Percentiles rank a stretch among this genome's conserved stretches.
Conservation (phyloP, 2,113 vertebrate species). For the Microtus montanus region DNA sequence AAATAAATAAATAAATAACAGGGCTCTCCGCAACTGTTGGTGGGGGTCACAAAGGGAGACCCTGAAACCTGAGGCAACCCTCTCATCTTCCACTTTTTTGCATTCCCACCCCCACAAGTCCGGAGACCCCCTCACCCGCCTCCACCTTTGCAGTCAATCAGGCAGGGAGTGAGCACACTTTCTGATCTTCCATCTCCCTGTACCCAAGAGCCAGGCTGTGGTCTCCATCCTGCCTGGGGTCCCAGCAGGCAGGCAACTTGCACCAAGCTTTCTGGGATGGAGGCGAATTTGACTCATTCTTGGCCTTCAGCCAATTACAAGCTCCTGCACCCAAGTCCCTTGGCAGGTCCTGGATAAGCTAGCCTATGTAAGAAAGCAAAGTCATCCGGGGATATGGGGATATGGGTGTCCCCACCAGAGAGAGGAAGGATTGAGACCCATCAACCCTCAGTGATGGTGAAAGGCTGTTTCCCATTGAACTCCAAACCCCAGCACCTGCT, state of each 20-base stretch:
- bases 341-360: not conserved
- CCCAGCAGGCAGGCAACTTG: not conserved
- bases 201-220: not conserved
- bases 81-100: too few relatives aligned
- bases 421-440: not conserved
- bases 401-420: not conserved
- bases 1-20: not conserved
- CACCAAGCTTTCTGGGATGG: not conserved
- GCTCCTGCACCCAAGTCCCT: not conserved
- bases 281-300: not conserved
- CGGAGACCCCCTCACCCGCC: not conserved
- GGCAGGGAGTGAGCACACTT: not conserved
- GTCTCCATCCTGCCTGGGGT: not conserved
- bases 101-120: not conserved
- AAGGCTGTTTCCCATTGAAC: not conserved
- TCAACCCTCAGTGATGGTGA: not conserved
- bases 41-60: not conserved
- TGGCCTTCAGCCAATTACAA: not conserved
- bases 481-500: not conserved
- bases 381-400: too few relatives aligned
- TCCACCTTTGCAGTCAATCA: not conserved
- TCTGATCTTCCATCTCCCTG: not conserved
- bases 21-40: too few relatives aligned
- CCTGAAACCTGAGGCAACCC: not conserved
- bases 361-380: not conserved